Evolutionary conservation across 2,797 vertebrate genomes (phyloP).

Genomic region (Dryobates pubescens): DNA sequence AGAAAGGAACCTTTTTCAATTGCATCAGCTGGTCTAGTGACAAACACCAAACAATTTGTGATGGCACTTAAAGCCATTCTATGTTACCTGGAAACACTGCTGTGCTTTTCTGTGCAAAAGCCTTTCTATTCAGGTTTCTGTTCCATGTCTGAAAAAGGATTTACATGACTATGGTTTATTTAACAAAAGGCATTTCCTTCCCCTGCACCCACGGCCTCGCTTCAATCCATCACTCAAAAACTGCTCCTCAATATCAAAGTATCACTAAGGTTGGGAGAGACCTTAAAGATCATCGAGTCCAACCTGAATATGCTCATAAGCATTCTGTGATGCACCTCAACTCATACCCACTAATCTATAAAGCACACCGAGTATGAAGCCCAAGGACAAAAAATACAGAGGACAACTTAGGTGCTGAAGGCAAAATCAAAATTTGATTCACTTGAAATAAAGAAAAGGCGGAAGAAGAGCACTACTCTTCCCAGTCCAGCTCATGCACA

Average conservation of each 20-base stretch:
- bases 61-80: background rate
- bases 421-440: background rate
- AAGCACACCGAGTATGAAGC: background rate
- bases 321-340: background rate
- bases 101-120: background rate
- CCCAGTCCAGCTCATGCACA: rapidly evolving
- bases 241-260: background rate
- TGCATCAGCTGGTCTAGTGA: no score
- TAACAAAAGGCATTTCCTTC: background rate
- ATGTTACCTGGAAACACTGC: background rate
- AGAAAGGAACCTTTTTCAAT: background rate
- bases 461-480: background rate
- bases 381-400: background rate
- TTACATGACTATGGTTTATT: rapidly evolving
- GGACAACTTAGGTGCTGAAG: background rate
- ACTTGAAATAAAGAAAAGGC: background rate
- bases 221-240: background rate
- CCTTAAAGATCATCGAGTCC: no score
- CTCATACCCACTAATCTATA: background rate
- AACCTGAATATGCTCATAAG: background rate
- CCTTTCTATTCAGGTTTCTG: background rate
- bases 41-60: background rate
- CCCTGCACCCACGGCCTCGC: background rate
- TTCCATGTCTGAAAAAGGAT: background rate
- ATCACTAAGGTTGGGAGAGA: no score